phyloP scores from a whole-genome alignment of 2,888 invertebrate genomes.

The Tinea semifulvella region DNA sequence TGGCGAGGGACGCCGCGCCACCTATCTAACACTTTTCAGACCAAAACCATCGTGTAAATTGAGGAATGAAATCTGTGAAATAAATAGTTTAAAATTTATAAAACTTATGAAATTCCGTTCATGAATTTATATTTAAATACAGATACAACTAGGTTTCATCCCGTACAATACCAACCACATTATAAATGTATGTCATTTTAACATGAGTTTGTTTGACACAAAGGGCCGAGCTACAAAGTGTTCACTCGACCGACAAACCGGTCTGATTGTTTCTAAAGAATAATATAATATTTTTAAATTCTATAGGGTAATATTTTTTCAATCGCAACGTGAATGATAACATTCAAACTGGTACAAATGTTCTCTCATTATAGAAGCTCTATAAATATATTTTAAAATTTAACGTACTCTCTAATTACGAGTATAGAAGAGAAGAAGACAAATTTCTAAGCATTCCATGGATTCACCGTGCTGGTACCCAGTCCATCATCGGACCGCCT shows the following conservation, averaged over 20 bases:
- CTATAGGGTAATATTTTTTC: no score
- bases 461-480: no score
- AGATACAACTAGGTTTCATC: background rate
- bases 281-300: constrained; percentile 1
- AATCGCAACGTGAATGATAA: no score
- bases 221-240: constrained; percentile 4
- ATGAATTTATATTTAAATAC: background rate
- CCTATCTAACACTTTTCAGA: background rate
- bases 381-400: no score
- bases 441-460: no score
- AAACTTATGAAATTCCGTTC: background rate
- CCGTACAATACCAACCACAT: constrained; percentile 1
- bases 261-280: constrained; percentile 5
- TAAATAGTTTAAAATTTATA: background rate
- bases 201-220: constrained; percentile 1
- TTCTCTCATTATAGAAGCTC: no score
- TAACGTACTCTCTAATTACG: no score
- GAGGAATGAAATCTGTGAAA: background rate
- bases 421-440: no score
- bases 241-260: constrained; percentile 6
- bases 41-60: background rate
- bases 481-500: no score
- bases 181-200: constrained; percentile 8
- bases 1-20: constrained; percentile 2
- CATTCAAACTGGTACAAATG: no score